Evolutionary conservation across 37 sponge, comb jelly and placozoan species (phyloP).

Genomic region (Dysidea cf. avara): DNA sequence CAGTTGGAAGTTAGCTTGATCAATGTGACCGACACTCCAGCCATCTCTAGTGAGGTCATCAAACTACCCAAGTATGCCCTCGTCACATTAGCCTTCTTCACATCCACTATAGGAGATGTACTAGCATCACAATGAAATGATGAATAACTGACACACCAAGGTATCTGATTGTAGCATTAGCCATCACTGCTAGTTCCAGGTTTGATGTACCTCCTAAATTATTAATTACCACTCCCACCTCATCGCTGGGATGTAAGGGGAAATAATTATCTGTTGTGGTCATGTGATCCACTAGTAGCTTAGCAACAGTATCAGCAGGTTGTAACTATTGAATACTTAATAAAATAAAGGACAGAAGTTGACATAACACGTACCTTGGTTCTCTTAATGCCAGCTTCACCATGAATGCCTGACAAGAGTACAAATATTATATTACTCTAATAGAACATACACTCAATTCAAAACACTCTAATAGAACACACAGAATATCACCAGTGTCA

Average conservation of each 20-base stretch:
- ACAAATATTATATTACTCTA: not conserved
- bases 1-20: conserved; percentile 25
- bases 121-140: not conserved
- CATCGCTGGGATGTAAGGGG: conserved; percentile 40
- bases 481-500: not conserved
- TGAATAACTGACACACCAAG: conserved; percentile 36
- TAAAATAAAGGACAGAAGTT: not conserved
- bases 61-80: conserved; percentile 62
- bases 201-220: conserved; percentile 96
- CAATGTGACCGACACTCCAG: conserved; percentile 88
- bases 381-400: conserved; percentile 90
- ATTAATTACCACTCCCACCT: conserved; percentile 86
- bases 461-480: not conserved
- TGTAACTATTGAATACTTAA: too few species aligned
- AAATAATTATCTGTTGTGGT: too few species aligned
- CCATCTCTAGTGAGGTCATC: conserved; percentile 98
- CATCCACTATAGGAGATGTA: conserved; percentile 24
- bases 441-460: not conserved
- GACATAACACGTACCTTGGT: conserved; percentile 33
- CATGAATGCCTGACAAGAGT: conserved; percentile 81
- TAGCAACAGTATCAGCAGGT: conserved; percentile 15
- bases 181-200: conserved; percentile 81
- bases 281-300: conserved; percentile 39
- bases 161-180: conserved; percentile 76
- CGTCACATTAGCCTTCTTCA: conserved; percentile 33